These are phyloP conservation scores for Hybos culiciformis DNA, from an alignment of 2,888 invertebrate genomes.

Conservation along the genomic window DNA sequence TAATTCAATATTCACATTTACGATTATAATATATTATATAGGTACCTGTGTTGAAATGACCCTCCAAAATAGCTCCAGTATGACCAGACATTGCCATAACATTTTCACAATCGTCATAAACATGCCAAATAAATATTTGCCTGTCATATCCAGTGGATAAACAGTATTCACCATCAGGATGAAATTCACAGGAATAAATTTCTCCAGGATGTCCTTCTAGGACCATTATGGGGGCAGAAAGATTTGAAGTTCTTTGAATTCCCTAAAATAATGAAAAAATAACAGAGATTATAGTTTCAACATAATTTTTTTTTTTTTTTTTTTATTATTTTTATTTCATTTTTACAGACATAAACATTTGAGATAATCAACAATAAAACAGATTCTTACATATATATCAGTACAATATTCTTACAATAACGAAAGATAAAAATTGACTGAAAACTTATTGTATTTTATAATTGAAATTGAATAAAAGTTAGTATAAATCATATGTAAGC, in stretches of 20 bases:
- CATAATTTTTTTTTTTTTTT: too few relatives aligned
- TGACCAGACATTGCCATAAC: conserved; percentile 87
- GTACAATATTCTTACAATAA: too few relatives aligned
- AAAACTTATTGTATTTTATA: too few relatives aligned
- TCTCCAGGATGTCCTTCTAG: conserved; percentile 96
- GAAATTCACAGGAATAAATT: conserved; percentile 83
- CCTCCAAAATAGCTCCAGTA: conserved; percentile 87
- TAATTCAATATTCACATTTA: too few relatives aligned
- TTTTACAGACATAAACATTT: not conserved
- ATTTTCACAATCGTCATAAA: conserved; percentile 97
- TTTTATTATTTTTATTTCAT: not conserved
- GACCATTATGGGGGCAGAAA: conserved; percentile 89
- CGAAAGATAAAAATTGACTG: too few relatives aligned
- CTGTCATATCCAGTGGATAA: conserved; percentile 93
- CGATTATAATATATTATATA: too few relatives aligned
- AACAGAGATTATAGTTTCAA: not conserved
- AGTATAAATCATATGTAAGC: too few relatives aligned
- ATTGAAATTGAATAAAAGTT: too few relatives aligned
- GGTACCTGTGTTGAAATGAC: conserved; percentile 79
- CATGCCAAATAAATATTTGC: conserved; percentile 92
- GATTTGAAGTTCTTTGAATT: conserved; percentile 69
- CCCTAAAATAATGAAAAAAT: conserved; percentile 32
- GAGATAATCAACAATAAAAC: too few relatives aligned
- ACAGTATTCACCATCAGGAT: conserved; percentile 89
- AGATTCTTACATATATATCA: too few relatives aligned